Evolutionary conservation across 2,797 vertebrate species (phyloP), one percentile per base, ranked within the genome.

Genomic region (Sebastes taczanowskii): DNA sequence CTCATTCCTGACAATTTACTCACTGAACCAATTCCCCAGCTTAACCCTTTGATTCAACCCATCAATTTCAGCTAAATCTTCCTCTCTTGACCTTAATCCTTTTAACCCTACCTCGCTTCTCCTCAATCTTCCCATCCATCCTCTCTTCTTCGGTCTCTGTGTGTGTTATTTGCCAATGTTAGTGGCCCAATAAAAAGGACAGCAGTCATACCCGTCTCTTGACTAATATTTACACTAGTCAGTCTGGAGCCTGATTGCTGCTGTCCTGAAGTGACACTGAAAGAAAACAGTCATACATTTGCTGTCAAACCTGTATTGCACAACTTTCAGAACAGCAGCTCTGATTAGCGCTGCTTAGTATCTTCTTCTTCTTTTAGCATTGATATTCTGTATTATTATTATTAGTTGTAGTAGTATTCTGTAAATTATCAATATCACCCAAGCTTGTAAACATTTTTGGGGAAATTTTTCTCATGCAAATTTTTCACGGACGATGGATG

Each of bases 11-110:
- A 20, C 62, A 60, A 64, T 77, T 65, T 71, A 73, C 34, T 77
- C 35, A 59, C 62, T 32, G 6, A 82, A 65, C 35, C 63, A 49
- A 32, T 71, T 76, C 66, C 62, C 62, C 60, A 27, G 53, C n/a
- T 16, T 81, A 83, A 85, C 80, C 76, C 61, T 86, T 85, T 63
- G 72, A 86, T 82, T 83, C 42, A 77, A 83, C 42, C 67, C 52
- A 77, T 89, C 71, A 79, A 69, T 80, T 53, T 80, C 25, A 80
- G 67, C 55, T 75, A 73, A 86, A 86, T 83, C 67, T 79, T 77
- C 71, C 66, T 30, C 58, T 61, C 71, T 83, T 81, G 81, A 87
- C 78, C 78, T 82, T 78, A 81, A 89, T 91, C 78, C 59, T 73
- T 85, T 79, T 71, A 87, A 83, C 77, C 27, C 32, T 32, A 42